Evolutionary conservation across 2,797 vertebrate species (phyloP), one percentile per base, ranked within the genome.

Genomic region (Lates japonicus): DNA sequence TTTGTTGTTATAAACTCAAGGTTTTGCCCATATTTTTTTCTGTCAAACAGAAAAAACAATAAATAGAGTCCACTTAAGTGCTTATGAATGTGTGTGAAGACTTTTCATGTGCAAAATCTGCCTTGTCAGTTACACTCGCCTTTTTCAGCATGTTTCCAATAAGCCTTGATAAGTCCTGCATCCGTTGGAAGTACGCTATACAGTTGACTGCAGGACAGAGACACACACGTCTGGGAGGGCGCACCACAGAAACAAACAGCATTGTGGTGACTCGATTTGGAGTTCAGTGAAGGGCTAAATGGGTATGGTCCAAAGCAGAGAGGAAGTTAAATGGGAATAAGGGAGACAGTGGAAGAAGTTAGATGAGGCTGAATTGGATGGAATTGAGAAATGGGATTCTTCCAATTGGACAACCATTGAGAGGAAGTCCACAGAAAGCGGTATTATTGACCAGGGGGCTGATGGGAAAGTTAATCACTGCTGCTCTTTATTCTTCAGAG

Each of bases 381-480:
- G 22, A 63, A 48, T 66, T 12, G 37, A 79, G 67, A 88, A 90
- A 78, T 42, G 69, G 52, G 7, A 83, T 74, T 68, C 51, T 57
- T 78, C 58, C 70, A 83, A 74, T 68, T 33, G 9, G 55, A 80
- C n/a, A 83, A 79, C 59, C 25, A 29, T 29, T 29, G 25, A 29
- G 62, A 80, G 60, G 57, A 78, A 67, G 59, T 48, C 74, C 42
- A 65, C 61, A 69, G 78, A 65, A 61, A 70, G 60, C 58, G 16
- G 62, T 7, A 63, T 78, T 65, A 82, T 74, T 74, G 75, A 87
- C 41, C 37, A 66, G 81, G 11, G 35, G 31, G 57, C 74, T 83
- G 82, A 88, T 59, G 72, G 69, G 51, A 88, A 87, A 82, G 79
- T 89, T 87, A 85, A 90, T 83, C 69, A 88, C 52, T 70, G n/a